Evolutionary conservation across 2,888 invertebrate genomes (phyloP).

Genomic region (Clusia tigrina): DNA sequence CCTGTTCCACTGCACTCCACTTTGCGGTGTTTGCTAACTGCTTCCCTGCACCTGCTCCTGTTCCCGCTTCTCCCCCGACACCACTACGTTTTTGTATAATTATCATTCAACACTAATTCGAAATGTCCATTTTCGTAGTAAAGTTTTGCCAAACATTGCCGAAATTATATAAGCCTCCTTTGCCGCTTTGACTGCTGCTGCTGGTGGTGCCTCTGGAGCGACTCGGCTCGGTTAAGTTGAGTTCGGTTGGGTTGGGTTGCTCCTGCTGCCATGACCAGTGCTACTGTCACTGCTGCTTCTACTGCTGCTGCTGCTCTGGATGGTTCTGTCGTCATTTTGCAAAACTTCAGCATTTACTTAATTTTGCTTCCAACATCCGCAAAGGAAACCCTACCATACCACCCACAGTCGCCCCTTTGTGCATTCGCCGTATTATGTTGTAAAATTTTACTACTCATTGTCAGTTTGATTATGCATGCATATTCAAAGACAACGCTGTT

Average conservation of each 20-base stretch:
- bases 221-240: too few species aligned
- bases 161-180: slow-evolving; percentile 34
- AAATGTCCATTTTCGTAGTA: slow-evolving; percentile 36
- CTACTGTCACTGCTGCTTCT: too few species aligned
- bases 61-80: not conserved
- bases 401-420: not conserved
- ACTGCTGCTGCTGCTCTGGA: too few species aligned
- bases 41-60: not conserved
- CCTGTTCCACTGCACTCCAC: slow-evolving; percentile 11
- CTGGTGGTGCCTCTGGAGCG: not conserved
- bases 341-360: slow-evolving; percentile 40
- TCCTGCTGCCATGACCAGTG: too few species aligned
- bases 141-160: slow-evolving; percentile 34
- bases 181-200: slow-evolving; percentile 1
- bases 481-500: slow-evolving; percentile 17
- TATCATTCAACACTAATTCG: slow-evolving; percentile 41
- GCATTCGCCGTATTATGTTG: slow-evolving; percentile 34
- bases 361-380: slow-evolving; percentile 19
- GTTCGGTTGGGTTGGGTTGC: too few species aligned
- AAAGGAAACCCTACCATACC: slow-evolving; percentile 18
- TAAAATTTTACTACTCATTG: slow-evolving; percentile 36
- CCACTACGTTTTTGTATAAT: slow-evolving; percentile 33
- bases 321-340: slow-evolving; percentile 27
- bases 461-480: slow-evolving; percentile 38
- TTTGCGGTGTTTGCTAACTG: not conserved